A percentile compares a stretch with the other conserved stretches of the same genome.
phyloP scores from a whole-genome alignment of 1,140 invertebrate species.

The Solen grandis region DNA sequence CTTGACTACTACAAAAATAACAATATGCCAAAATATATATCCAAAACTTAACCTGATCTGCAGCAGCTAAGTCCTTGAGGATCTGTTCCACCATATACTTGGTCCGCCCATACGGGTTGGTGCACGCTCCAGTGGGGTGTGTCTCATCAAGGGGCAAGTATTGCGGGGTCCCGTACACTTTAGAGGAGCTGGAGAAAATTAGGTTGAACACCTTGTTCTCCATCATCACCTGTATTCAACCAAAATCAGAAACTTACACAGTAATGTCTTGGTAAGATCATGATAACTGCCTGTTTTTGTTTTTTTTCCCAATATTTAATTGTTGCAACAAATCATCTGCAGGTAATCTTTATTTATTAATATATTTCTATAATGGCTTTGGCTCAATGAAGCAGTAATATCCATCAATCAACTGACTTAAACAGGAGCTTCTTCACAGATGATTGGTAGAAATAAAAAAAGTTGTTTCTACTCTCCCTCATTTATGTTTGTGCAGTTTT shows the following conservation, averaged over 20 bases:
- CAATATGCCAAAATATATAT: no score
- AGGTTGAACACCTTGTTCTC: constrained; percentile 83
- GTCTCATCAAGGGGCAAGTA: constrained; percentile 92
- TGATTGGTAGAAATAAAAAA: no score
- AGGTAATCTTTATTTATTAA: background rate
- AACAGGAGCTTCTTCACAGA: no score
- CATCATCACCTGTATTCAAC: constrained; percentile 88
- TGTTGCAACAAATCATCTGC: background rate
- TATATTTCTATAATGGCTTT: background rate
- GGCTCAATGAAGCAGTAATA: background rate
- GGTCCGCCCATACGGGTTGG: constrained; percentile 97
- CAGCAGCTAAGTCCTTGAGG: constrained; percentile 85
- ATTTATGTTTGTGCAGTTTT: no score
- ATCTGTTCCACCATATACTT: constrained; percentile 99
- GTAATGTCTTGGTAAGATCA: no score
- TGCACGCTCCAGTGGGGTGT: constrained; percentile 91
- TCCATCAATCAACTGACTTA: background rate
- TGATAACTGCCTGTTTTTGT: no score
- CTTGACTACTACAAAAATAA: no score
- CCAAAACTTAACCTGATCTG: constrained; percentile 65
- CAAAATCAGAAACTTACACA: constrained; percentile 58
- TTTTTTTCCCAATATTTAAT: no score
- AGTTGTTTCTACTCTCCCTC: no score
- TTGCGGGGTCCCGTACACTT: constrained; percentile 93
- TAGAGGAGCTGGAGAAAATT: constrained; percentile 96